A percentile compares a stretch with the other conserved stretches of the same genome.
phyloP scores from a whole-genome alignment of 2,113 vertebrate genomes.

The Cryptomyrus ogoouensis region DNA sequence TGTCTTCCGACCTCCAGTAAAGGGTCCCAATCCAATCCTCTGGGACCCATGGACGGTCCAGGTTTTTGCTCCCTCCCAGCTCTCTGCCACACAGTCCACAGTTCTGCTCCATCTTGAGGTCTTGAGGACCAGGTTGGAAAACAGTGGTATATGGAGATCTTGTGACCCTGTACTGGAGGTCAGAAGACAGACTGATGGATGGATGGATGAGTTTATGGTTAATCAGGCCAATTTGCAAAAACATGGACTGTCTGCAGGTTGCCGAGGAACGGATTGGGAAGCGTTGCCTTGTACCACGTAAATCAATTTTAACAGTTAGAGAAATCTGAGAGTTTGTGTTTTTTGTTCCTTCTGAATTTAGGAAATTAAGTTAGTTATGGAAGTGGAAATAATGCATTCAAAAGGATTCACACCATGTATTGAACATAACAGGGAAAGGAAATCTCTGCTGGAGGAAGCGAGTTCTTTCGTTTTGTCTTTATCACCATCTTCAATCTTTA shows the following conservation, averaged over 20 bases:
- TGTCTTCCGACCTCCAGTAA: neutral
- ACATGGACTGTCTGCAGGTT: neutral
- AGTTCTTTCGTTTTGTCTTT: neutral
- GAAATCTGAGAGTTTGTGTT: neutral
- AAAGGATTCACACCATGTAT: neutral
- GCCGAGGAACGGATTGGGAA: neutral
- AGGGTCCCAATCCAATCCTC: neutral
- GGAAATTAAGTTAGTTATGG: neutral
- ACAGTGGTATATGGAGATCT: neutral
- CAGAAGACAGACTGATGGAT: neutral
- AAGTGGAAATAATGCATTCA: neutral
- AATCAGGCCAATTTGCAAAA: neutral
- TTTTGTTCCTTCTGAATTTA: neutral
- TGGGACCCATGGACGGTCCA: neutral
- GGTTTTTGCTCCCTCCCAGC: neutral
- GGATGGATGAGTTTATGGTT: neutral
- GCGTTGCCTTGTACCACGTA: neutral
- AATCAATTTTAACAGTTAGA: neutral
- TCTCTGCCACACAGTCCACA: neutral
- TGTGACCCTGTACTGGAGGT: neutral
- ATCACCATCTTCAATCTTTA: conserved; percentile 21
- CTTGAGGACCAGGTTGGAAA: neutral
- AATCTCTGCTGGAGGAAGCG: neutral
- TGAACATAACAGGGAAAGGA: neutral
- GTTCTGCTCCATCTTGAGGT: neutral